Percentiles rank a stretch among this genome's conserved stretches.
phyloP scores from a whole-genome alignment of 2,888 invertebrate species.

The Aphidius colemani region DNA sequence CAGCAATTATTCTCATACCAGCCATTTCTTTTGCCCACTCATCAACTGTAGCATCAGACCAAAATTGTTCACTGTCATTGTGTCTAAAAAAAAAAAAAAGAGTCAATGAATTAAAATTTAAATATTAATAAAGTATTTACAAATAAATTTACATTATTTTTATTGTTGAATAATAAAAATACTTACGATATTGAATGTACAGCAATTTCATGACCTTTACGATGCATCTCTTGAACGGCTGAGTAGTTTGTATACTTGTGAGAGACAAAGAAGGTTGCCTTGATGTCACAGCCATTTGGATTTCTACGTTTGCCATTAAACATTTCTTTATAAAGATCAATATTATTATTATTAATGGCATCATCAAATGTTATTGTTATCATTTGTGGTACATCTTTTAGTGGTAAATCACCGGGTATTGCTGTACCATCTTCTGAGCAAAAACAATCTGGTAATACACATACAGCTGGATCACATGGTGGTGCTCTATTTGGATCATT shows the following conservation, averaged over 20 bases:
- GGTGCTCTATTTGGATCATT: conserved; percentile 93
- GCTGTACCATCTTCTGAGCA: conserved; percentile 90
- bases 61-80: conserved; percentile 89
- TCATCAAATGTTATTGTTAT: conserved; percentile 93
- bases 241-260: conserved; percentile 94
- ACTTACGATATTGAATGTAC: conserved; percentile 93
- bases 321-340: conserved; percentile 89
- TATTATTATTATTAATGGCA: conserved; percentile 94
- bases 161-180: neutral
- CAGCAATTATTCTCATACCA: conserved; percentile 87
- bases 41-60: conserved; percentile 90
- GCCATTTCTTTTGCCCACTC: conserved; percentile 96
- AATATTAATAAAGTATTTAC: neutral
- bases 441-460: conserved; percentile 90
- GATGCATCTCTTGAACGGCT: conserved; percentile 87
- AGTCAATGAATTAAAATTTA: conserved; percentile 9
- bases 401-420: conserved; percentile 82
- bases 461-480: conserved; percentile 84
- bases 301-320: conserved; percentile 88
- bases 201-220: conserved; percentile 91
- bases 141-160: neutral
- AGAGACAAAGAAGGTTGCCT: conserved; percentile 88
- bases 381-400: conserved; percentile 91
- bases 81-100: conserved; percentile 67
- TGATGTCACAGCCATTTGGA: conserved; percentile 92